Base-by-base conservation (phyloP, 2,797 vertebrate genomes). In the Enteromius thamalakanensis region DNA sequence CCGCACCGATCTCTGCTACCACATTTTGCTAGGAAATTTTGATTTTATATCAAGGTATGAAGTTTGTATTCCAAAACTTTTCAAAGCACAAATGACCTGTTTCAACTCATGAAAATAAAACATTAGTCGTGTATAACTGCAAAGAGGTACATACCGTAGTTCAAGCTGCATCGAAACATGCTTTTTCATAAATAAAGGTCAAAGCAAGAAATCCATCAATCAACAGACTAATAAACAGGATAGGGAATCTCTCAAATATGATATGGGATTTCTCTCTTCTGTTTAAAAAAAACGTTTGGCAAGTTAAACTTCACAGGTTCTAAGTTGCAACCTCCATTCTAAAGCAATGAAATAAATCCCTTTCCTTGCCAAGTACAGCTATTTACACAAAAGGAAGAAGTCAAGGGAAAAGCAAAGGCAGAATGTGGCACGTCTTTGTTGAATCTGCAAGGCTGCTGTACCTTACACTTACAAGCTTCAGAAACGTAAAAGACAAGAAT, bases 161-260 rank as follows among this genome's bases (percentile, higher is more conserved):
- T 9, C 17, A 74, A n/a, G 29, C 21, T 40, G 71, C 70, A 81
- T 81, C 55, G 65, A 68, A 83, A 78, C 75, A 77, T 83, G 81
- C 81, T 32, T 21, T 58, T 69, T 70, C 19, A 47, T 83, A 76
- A 58, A 82, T 76, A 81, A 77, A 29, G 21, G 4, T 60, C 47
- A 69, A 77, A 76, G 19, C 23, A 60, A 76, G 37, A 82, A 67
- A 65, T 82, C 32, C 62, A 76, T 72, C n/a, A 37, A 32, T 49
- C 17, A 53, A 55, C 14, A 67, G 32, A 40, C 58, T 75, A 37
- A 75, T 75, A 10, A 74, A 42, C 45, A n/a, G 6, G 67, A 76
- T 53, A 0, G 15, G 45, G 10, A 40, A 68, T 76, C 71, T 82
- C 21, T 75, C 65, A 26, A 82, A 75, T 75, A 67, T 15, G 47